A percentile compares a stretch with the other conserved stretches of the same genome.
phyloP scores from a whole-genome alignment of 2,888 invertebrate genomes.

The Schizaphis graminum region DNA sequence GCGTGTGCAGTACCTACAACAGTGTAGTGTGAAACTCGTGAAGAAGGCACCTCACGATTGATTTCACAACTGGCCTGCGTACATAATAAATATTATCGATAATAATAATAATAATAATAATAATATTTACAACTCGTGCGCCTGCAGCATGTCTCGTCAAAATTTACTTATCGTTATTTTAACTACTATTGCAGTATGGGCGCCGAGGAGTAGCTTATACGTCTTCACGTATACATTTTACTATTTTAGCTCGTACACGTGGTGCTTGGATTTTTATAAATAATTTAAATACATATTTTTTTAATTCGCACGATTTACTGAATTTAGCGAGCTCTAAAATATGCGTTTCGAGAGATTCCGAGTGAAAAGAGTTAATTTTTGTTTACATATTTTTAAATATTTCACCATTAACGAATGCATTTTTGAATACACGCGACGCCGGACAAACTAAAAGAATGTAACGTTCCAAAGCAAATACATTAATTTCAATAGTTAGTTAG shows the following conservation, averaged over 20 bases:
- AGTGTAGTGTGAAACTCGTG: background rate
- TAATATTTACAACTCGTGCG: background rate
- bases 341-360: background rate
- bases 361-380: background rate
- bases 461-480: background rate
- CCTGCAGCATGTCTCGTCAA: background rate
- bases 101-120: background rate
- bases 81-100: background rate
- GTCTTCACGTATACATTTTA: too few species aligned
- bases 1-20: background rate
- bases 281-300: background rate
- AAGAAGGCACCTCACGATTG: background rate
- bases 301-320: background rate
- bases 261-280: background rate
- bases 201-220: background rate
- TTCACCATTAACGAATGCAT: background rate
- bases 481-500: background rate
- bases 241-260: background rate
- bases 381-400: slow-evolving; percentile 4
- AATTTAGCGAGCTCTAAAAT: background rate
- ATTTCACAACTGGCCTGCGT: background rate
- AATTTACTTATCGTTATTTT: background rate
- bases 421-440: background rate
- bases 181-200: background rate
- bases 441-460: background rate